phyloP scores from a whole-genome alignment of 2,888 invertebrate genomes.

The Leptinotarsa peninsularis region DNA sequence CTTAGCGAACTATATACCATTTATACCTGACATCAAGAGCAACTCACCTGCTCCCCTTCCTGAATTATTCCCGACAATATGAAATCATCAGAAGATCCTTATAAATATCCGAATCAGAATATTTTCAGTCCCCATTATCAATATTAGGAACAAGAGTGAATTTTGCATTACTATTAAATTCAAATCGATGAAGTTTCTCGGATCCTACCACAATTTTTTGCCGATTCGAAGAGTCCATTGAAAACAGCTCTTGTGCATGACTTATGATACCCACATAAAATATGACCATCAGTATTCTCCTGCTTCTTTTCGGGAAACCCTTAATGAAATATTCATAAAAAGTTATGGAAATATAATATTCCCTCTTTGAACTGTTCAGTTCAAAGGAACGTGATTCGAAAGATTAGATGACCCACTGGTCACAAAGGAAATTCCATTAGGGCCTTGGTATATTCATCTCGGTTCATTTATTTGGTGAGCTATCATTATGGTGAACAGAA shows the following conservation, averaged over 20 bases:
- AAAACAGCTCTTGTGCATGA: neutral
- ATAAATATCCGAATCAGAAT: too few relatives aligned
- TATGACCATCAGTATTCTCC: slow-evolving; percentile 13
- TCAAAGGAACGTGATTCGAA: slow-evolving; percentile 2
- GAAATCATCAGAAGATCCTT: too few relatives aligned
- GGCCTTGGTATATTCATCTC: neutral
- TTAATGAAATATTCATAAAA: slow-evolving; percentile 18
- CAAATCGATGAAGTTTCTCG: neutral
- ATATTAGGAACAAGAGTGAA: too few relatives aligned
- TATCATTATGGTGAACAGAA: too few relatives aligned
- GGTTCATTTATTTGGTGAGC: neutral
- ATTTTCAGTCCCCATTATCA: too few relatives aligned
- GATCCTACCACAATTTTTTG: neutral
- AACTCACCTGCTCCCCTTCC: too few relatives aligned
- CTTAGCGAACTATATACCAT: too few relatives aligned
- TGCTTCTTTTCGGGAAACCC: slow-evolving; percentile 1
- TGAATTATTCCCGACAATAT: too few relatives aligned
- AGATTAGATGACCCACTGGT: neutral
- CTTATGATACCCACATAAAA: slow-evolving; percentile 14
- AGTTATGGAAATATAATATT: slow-evolving; percentile 8
- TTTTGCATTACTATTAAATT: neutral
- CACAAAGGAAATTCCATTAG: neutral
- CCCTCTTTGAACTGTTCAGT: neutral
- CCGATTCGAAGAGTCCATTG: neutral
- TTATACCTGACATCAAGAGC: too few relatives aligned